Evolutionary conservation across 2,113 vertebrate species (phyloP).

Genomic region (Rhodinocichla rosea): DNA sequence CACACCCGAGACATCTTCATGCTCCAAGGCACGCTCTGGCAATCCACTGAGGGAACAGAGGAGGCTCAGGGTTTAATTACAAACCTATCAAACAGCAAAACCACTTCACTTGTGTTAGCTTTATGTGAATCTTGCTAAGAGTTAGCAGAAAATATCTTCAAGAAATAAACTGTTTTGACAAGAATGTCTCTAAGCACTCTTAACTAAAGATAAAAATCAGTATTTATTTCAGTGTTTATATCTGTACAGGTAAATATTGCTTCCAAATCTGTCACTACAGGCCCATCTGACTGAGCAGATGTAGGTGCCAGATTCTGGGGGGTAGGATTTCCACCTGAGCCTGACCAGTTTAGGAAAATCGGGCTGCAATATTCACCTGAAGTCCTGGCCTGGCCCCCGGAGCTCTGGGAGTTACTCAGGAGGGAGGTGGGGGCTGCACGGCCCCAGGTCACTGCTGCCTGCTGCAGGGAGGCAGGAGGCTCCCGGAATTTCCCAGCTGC

Average conservation of each 20-base stretch:
- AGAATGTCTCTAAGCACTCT: neutral
- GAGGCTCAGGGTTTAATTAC: neutral
- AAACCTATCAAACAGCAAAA: neutral
- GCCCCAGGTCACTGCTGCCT: neutral
- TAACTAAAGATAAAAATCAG: neutral
- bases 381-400: neutral
- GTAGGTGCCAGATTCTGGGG: neutral
- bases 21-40: fast-evolving
- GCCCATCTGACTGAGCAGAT: neutral
- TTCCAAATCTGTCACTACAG: neutral
- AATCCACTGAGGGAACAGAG: neutral
- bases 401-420: neutral
- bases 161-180: neutral
- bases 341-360: neutral
- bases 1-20: fast-evolving
- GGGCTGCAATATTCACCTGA: neutral
- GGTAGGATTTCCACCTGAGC: neutral
- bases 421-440: neutral
- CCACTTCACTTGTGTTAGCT: fast-evolving
- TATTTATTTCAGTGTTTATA: neutral
- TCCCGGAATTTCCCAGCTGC: neutral
- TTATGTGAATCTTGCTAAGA: neutral
- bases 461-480: neutral
- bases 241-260: neutral
- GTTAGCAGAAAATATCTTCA: neutral